Evolutionary conservation across 2,797 vertebrate species (phyloP), one percentile per base, ranked within the genome.

Genomic region (Aphelocoma californica): DNA sequence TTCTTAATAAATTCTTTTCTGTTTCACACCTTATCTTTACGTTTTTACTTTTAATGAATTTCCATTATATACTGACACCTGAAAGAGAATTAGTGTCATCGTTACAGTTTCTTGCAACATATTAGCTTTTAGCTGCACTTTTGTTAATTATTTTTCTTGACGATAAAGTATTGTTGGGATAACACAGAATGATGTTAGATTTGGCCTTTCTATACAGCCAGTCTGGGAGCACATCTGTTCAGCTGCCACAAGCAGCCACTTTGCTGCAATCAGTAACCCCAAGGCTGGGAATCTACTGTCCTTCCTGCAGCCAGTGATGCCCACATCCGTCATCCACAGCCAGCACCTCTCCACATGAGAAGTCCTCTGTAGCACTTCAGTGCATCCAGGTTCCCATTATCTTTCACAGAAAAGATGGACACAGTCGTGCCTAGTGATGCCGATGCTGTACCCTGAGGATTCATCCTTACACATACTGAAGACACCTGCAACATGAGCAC

Each of bases 391-490:
- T 6, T 79, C 34, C 24, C 4, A 3, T 54, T 18, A 24, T 14
- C 29, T 71, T 28, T 38, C 58, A 53, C 69, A 44, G 44, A 72
- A 34, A 65, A 50, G 0, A 1, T 5, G 48, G 40, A 38, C 9
- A 16, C 0, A 0, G 6, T 51, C 44, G n/a, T 91, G 48, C 69
- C 53, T 60, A 12, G 7, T 1, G 3, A 56, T 20, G 21, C 6
- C 5, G 1, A 10, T 26, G 40, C 11, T 7, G 0, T 14, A 32
- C 9, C 2, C 17, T 45, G 42, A 38, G 36, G 69, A 69, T 45
- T 83, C 54, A 50, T 38, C 42, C 34, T 64, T 29, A 16, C 8
- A 17, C 0, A 0, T 40, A 15, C 25, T 18, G 28, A 25, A 36
- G 51, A 40, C 21, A 18, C 0, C 0, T 44, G 20, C 6, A 4